phyloP scores from a whole-genome alignment of 2,797 vertebrate genomes.

The Chloroceryle amazona region DNA sequence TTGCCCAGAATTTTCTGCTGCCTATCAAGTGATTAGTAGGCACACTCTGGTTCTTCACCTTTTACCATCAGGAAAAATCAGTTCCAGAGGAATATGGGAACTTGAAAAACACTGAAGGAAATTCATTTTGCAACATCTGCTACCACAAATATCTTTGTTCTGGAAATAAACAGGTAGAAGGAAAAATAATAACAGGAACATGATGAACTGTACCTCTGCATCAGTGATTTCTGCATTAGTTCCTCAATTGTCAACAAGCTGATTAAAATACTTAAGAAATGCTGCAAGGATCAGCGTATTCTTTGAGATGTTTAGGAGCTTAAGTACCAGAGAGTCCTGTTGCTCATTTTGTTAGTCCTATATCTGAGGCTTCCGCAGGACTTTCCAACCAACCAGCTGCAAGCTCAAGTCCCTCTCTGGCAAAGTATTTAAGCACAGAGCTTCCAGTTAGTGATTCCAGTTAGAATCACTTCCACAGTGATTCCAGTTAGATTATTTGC shows the following conservation, averaged over 20 bases:
- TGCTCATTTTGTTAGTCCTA: neutral
- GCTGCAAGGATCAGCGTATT: neutral
- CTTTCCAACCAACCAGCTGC: neutral
- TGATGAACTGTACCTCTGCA: neutral
- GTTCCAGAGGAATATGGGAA: neutral
- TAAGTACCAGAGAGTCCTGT: rapidly evolving
- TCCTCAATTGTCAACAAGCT: neutral
- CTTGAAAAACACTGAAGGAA: neutral
- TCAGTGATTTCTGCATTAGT: neutral
- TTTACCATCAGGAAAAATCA: neutral
- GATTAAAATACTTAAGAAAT: neutral
- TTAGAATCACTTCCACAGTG: no score
- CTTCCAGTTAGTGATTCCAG: neutral
- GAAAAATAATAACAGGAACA: neutral
- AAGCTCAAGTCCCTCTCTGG: neutral
- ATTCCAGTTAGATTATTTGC: neutral
- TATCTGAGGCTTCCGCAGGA: neutral
- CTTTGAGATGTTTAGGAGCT: neutral
- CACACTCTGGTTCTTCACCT: neutral
- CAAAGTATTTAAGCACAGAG: neutral
- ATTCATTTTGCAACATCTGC: neutral
- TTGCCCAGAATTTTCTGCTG: neutral
- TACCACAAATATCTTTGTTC: neutral
- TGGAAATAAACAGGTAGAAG: neutral
- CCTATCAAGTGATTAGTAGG: neutral